Conservation (phyloP, 1,140 invertebrate genomes). For the Fopius arisanus region DNA sequence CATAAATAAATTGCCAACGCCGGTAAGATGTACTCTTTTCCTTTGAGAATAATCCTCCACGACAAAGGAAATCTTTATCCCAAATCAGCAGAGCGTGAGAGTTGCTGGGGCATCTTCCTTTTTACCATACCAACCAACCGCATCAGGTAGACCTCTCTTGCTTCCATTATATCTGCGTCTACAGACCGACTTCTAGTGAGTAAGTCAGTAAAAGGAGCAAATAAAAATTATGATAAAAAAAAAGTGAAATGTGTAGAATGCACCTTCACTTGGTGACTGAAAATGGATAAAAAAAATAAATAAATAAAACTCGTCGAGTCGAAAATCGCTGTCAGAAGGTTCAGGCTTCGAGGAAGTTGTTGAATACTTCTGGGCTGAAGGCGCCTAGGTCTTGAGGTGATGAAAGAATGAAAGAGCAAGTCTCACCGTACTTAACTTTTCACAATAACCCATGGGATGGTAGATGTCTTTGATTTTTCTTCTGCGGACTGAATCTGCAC, state of each 20-base stretch:
- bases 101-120: neutral
- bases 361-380: neutral
- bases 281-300: slow-evolving; percentile 1
- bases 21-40: neutral
- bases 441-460: neutral
- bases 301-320: slow-evolving; percentile 14
- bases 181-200: neutral
- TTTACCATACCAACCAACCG: neutral
- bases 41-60: slow-evolving; percentile 7
- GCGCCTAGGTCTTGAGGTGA: neutral
- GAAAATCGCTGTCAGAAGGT: slow-evolving; percentile 22
- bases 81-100: neutral
- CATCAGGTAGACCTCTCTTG: neutral
- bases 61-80: slow-evolving; percentile 11
- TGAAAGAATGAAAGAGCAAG: slow-evolving; percentile 8
- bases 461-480: neutral
- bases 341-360: neutral
- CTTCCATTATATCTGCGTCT: slow-evolving; percentile 18
- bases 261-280: neutral
- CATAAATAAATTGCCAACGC: slow-evolving; percentile 11
- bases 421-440: slow-evolving; percentile 7
- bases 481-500: neutral
- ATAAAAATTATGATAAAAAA: neutral
- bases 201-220: neutral
- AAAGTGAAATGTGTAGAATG: neutral